A percentile compares a stretch with the other conserved stretches of the same genome.
phyloP scores from a whole-genome alignment of 2,888 invertebrate species.

The Limnephilus auricula region DNA sequence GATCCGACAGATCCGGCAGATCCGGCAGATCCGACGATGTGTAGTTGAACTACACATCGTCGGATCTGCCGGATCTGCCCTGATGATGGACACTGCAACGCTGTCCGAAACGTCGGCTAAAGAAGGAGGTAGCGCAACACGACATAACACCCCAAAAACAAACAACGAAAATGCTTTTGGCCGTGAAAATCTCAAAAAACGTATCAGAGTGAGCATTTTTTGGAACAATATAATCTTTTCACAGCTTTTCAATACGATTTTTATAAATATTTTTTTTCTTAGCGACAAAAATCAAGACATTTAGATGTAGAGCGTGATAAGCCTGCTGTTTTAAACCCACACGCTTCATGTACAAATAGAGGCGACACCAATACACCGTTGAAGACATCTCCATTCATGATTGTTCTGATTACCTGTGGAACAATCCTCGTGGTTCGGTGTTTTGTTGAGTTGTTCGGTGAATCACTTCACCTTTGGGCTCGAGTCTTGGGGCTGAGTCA shows the following conservation, averaged over 20 bases:
- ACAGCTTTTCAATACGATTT: background rate
- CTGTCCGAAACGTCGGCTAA: no score
- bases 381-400: slow-evolving; percentile 28
- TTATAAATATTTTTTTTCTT: background rate
- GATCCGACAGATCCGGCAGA: no score
- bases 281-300: background rate
- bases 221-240: background rate
- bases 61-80: no score
- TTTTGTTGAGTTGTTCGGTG: slow-evolving; percentile 25
- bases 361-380: background rate
- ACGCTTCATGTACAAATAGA: background rate
- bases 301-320: background rate
- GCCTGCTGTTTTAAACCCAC: background rate
- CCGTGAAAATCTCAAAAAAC: no score
- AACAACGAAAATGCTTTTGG: no score
- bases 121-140: no score
- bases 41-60: no score
- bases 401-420: slow-evolving; percentile 31
- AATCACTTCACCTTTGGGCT: slow-evolving; percentile 15
- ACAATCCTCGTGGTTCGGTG: slow-evolving; percentile 9
- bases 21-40: no score
- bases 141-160: no score
- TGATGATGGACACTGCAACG: no score
- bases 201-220: background rate
- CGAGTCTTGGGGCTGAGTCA: slow-evolving; percentile 28